Evolutionary conservation across 2,113 vertebrate genomes (phyloP), one percentile per base, ranked within the genome.

Genomic region (Phaethon lepturus): DNA sequence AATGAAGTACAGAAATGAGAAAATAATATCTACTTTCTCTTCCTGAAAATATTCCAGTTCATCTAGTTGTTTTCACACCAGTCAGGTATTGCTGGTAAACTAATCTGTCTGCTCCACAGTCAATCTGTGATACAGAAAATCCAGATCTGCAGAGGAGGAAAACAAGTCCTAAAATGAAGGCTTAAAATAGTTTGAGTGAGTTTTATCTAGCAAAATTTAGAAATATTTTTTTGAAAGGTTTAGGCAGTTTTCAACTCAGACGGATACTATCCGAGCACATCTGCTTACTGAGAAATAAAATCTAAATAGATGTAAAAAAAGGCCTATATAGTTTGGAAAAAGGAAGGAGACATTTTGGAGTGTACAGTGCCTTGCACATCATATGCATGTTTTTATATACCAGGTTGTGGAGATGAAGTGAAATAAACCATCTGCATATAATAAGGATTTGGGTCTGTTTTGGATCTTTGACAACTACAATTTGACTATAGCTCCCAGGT

Each of bases 341-440:
- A 81, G n/a, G 52, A 53, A 93, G 79, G 69, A 87, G 45, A 5
- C 0, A 0, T 78, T 92, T 95, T 91, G 38, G 86, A 88, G 47
- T 55, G 33, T n/a, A 23, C 19, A 69, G 50, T 67, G 75, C 55
- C 59, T 92, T 90, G 50, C 20, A 86, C 18, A 69, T 67, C 72
- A 45, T 77, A 86, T 83, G 28, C 42, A 35, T 42, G 42, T 88
- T 94, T 93, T 86, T 79, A 63, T 85, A 35, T 60, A 89, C 58
- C 62, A 69, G 44, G 29, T 53, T 75, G 60, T 45, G 31, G 68
- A 62, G 68, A 81, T 87, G n/a, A 85, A 79, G 23, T 90, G 42
- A 92, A 94, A 90, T 66, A 52, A 95, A 95, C 66, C 88, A 96
- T 76, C 89, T 69, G 42, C 8, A 31, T 89, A 31, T 45, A 92